A percentile compares a stretch with the other conserved stretches of the same genome.
Conservation (phyloP, 2,113 vertebrate species). For the Ondatra zibethicus region DNA sequence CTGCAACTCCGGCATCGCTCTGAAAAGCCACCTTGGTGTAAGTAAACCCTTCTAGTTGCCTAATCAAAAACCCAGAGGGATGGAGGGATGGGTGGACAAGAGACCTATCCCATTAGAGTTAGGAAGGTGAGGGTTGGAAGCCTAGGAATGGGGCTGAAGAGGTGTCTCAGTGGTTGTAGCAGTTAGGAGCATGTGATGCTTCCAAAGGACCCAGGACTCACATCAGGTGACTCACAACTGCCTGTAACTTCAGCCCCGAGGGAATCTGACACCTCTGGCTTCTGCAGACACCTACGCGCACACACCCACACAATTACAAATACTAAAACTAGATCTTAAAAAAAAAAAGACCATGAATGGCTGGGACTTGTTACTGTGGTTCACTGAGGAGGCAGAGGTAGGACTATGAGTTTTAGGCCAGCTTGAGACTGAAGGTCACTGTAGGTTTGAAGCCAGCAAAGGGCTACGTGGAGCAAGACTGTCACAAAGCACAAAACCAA, state of each 20-base stretch:
- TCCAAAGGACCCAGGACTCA: neutral
- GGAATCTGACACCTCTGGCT: neutral
- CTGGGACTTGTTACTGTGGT: neutral
- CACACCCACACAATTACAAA: neutral
- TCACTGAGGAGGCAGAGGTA: neutral
- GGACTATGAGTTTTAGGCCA: neutral
- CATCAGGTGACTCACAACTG: neutral
- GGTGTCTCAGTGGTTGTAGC: neutral
- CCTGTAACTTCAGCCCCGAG: neutral
- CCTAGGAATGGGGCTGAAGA: neutral
- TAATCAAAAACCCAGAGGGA: neutral
- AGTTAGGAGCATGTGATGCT: neutral
- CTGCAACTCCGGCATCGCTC: constrained; percentile 90
- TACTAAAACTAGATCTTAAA: neutral
- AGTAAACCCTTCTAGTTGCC: constrained; percentile 83
- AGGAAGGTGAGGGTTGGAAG: neutral
- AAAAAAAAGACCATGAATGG: neutral
- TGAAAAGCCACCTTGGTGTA: constrained; percentile 97
- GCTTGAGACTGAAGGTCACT: neutral
- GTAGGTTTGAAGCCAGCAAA: neutral
- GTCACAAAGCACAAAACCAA: neutral
- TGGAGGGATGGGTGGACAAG: neutral
- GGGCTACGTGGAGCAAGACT: neutral
- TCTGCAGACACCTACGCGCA: neutral
- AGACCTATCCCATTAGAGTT: neutral